Conservation (phyloP, 2,797 vertebrate genomes). For the Cyprinodon diabolis region DNA sequence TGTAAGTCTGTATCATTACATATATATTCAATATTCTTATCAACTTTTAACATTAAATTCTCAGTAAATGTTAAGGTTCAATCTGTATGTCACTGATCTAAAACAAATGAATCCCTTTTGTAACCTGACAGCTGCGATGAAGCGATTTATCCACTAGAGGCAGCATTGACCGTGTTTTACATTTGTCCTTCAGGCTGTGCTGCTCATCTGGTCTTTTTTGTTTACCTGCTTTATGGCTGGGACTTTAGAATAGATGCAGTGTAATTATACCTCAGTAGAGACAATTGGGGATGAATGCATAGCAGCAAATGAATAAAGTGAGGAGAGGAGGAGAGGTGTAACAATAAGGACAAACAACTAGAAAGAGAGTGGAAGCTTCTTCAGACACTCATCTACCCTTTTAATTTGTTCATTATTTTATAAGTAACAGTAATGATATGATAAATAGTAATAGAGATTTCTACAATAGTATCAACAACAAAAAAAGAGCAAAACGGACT, state of each 20-base stretch:
- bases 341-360: constrained; percentile 15
- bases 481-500: neutral
- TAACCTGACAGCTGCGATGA: neutral
- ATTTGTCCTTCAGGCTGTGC: constrained; percentile 27
- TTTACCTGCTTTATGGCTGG: constrained; percentile 23
- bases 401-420: neutral
- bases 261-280: constrained; percentile 45
- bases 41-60: constrained; percentile 17
- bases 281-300: constrained; percentile 32
- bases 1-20: constrained; percentile 2
- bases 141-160: constrained; percentile 41
- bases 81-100: constrained; percentile 20
- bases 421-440: neutral
- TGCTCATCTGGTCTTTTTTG: constrained; percentile 27
- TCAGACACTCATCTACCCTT: neutral
- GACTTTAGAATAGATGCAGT: constrained; percentile 24
- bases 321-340: constrained; percentile 23
- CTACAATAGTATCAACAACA: neutral
- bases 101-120: constrained; percentile 3
- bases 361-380: constrained; percentile 20
- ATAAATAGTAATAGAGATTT: neutral
- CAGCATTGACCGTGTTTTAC: constrained; percentile 41
- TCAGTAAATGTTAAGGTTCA: constrained; percentile 9
- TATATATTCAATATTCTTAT: neutral
- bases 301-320: constrained; percentile 35